phyloP scores from a whole-genome alignment of 2,113 vertebrate species.

The Labeo catla region DNA sequence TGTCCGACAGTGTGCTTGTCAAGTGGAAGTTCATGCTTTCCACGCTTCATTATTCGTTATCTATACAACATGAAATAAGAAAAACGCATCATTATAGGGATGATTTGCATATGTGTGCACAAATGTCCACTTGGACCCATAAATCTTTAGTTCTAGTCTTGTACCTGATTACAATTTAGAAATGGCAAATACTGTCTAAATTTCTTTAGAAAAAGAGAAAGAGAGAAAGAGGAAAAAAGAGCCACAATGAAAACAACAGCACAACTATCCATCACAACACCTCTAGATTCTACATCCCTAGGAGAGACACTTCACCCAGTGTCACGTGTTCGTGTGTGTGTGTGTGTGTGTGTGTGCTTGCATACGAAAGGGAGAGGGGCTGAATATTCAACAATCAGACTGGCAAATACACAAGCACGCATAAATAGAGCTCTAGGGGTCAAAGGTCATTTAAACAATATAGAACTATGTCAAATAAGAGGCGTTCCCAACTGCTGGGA shows the following conservation, averaged over 20 bases:
- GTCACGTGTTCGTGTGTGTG: constrained; percentile 37
- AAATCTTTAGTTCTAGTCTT: constrained; percentile 64
- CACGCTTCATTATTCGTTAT: constrained; percentile 45
- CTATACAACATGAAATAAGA: constrained; percentile 37
- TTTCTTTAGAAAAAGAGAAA: constrained; percentile 51
- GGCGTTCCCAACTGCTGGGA: not conserved
- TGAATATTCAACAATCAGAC: constrained; percentile 23
- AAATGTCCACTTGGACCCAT: constrained; percentile 63
- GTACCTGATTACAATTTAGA: constrained; percentile 67
- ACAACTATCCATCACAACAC: constrained; percentile 56
- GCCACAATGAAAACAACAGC: constrained; percentile 53
- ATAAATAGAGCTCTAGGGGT: constrained; percentile 11
- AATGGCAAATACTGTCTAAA: constrained; percentile 68
- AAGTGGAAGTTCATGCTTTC: constrained; percentile 50
- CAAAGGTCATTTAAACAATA: constrained; percentile 10
- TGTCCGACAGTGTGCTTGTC: constrained; percentile 62
- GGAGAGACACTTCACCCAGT: constrained; percentile 44
- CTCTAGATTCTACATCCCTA: constrained; percentile 61
- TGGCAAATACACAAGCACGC: constrained; percentile 40
- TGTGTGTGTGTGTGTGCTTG: constrained; percentile 21
- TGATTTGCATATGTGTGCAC: constrained; percentile 66
- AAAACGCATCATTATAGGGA: constrained; percentile 53
- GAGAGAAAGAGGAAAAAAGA: constrained; percentile 46
- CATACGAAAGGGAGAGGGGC: constrained; percentile 24
- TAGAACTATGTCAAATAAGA: constrained; percentile 11